Conservation (phyloP, 2,888 invertebrate species). For the Poecilus cupreus region DNA sequence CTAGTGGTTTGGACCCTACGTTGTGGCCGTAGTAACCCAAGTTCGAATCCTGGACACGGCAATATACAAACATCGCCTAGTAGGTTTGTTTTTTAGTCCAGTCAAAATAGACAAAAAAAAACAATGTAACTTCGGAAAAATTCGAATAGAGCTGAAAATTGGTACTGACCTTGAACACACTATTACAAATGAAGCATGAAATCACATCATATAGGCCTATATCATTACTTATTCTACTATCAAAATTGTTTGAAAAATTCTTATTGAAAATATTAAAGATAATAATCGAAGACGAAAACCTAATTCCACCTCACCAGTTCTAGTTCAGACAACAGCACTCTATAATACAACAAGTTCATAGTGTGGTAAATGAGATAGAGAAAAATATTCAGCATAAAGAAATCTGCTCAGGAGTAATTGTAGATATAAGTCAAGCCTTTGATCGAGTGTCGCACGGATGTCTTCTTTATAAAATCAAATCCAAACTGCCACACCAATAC, state of each 20-base stretch:
- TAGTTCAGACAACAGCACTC: background rate
- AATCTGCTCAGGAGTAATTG: slow-evolving; percentile 55
- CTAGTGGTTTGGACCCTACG: too few relatives aligned
- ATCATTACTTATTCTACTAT: background rate
- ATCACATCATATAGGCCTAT: slow-evolving; percentile 17
- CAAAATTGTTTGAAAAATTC: slow-evolving; percentile 3
- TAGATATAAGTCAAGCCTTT: slow-evolving; percentile 58
- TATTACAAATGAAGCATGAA: too few relatives aligned
- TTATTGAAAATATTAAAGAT: background rate
- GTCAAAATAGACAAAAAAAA: too few relatives aligned
- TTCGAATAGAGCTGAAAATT: too few relatives aligned
- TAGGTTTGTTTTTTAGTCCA: too few relatives aligned
- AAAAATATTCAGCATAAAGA: background rate
- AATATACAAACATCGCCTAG: too few relatives aligned
- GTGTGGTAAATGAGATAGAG: background rate
- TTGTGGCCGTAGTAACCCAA: too few relatives aligned
- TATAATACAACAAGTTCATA: background rate
- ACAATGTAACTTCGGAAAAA: too few relatives aligned
- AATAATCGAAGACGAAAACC: slow-evolving; percentile 11
- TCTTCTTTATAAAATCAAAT: slow-evolving; percentile 56
- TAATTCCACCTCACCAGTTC: slow-evolving; percentile 12
- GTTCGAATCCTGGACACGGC: too few relatives aligned
- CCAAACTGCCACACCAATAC: slow-evolving; percentile 18
- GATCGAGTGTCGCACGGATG: slow-evolving; percentile 45
- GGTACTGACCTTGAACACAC: too few relatives aligned